Evolutionary conservation across 2,113 vertebrate species (phyloP).

Genomic region (Ranitomeya variabilis): DNA sequence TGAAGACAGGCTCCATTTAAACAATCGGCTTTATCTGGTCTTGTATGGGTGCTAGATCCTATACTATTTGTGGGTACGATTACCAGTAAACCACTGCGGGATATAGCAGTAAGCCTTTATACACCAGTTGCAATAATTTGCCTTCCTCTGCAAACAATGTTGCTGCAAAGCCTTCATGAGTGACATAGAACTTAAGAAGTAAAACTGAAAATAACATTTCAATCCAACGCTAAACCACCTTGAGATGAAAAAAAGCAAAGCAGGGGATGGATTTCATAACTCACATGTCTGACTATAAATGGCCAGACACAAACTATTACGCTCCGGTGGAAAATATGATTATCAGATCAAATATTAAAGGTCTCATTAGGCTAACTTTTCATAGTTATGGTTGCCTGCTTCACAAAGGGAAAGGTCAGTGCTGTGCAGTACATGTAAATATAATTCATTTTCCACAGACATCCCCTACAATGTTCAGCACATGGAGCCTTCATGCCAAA

Average conservation of each 20-base stretch:
- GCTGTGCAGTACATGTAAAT: neutral
- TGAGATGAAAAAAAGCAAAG: neutral
- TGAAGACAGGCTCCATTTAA: too few species aligned
- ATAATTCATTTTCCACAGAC: neutral
- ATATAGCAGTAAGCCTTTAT: neutral
- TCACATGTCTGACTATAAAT: neutral
- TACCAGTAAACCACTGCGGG: too few species aligned
- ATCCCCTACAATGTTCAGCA: neutral
- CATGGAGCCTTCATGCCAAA: too few species aligned
- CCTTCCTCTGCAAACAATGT: neutral
- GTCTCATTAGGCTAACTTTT: slow-evolving; percentile 57
- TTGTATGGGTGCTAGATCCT: too few species aligned
- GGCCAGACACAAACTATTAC: neutral
- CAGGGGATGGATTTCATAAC: neutral
- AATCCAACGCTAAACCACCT: too few species aligned
- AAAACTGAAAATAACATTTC: neutral
- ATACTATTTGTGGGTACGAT: too few species aligned
- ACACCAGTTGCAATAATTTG: neutral
- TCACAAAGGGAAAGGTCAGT: slow-evolving; percentile 43
- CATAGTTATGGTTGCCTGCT: slow-evolving; percentile 48
- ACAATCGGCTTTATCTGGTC: too few species aligned
- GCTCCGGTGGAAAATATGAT: slow-evolving; percentile 59
- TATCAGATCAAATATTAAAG: slow-evolving; percentile 54
- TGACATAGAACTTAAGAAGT: neutral
- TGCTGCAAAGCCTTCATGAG: neutral